These are phyloP conservation scores for Temnopleurus reevesii DNA, from an alignment of 53 echinoderm and acorn worm species.

Conservation along the genomic window DNA sequence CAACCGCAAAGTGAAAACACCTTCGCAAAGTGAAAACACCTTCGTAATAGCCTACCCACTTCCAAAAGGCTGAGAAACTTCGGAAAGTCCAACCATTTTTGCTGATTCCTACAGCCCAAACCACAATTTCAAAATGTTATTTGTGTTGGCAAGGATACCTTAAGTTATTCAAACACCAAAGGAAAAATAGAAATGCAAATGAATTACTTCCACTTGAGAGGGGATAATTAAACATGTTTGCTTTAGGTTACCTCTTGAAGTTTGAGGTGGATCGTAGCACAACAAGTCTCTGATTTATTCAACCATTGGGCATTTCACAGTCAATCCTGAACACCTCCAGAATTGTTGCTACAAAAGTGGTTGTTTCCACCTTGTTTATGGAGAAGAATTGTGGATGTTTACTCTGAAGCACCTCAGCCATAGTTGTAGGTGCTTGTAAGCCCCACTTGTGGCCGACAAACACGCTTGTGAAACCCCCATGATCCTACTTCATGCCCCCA, in stretches of 20 bases:
- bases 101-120: neutral
- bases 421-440: slow-evolving; percentile 6
- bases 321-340: neutral
- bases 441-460: neutral
- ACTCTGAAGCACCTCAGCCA: neutral
- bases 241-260: neutral
- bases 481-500: neutral
- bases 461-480: neutral
- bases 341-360: slow-evolving; percentile 1
- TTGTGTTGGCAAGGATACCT: neutral
- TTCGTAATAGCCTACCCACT: neutral
- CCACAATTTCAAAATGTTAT: slow-evolving; percentile 11
- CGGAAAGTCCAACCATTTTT: neutral
- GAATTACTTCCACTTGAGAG: neutral
- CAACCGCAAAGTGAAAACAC: neutral
- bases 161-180: neutral
- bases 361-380: neutral
- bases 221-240: neutral
- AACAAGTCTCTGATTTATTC: neutral
- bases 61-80: neutral
- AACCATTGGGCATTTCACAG: neutral
- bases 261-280: neutral
- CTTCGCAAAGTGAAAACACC: neutral
- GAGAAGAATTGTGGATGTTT: neutral
- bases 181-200: neutral